Base-by-base conservation (phyloP, 2,113 vertebrate genomes). In the Danionella cerebrum region DNA sequence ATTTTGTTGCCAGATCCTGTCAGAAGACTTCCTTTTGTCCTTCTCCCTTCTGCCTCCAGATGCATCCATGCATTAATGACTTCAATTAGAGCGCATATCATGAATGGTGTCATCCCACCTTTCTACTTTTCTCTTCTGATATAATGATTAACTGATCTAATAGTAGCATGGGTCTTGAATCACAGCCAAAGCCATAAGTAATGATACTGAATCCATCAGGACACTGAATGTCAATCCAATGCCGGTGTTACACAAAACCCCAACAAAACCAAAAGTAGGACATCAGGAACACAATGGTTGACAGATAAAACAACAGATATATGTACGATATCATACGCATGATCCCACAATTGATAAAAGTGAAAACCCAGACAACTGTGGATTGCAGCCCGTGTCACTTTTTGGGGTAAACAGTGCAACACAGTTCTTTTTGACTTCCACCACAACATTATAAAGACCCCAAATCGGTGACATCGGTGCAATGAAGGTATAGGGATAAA, bases 51-150 rank as follows among this genome's bases (percentile, higher is more conserved):
- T 44, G 39, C 10, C 39, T 44, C 24, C 13, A 60, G 24, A 60
- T 44, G 57, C 57, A 44, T 29, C 38, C 39, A 19, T 60, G 57
- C 57, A 60, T 60, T 60, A 41, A 58, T 58, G 22, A 44, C 14
- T 44, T 27, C 27, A 27, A 60, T 66, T 29, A 60, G 25, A 27
- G 27, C 10, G 2, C n/a, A 29, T 6, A 29, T 60, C 9, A 18
- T 12, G 19, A n/a, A 12, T 42, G 11, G 13, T 60, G 22, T 29
- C 25, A 53, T 33, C 27, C 50, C 50, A 33, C 6, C 57, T 18
- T 42, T 42, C 29, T 44, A 44, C 39, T 60, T 60, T n/a, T 16
- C 14, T 31, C 24, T 44, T 6, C 64, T 41, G 36, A 41, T 50
- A 13, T 48, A 13, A 54, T 42, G 29, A 29, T 42, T 41, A 25